Percentiles rank a stretch among this genome's conserved stretches.
Evolutionary conservation across 1,140 invertebrate genomes (phyloP).

Genomic region (Melitaea cinxia): DNA sequence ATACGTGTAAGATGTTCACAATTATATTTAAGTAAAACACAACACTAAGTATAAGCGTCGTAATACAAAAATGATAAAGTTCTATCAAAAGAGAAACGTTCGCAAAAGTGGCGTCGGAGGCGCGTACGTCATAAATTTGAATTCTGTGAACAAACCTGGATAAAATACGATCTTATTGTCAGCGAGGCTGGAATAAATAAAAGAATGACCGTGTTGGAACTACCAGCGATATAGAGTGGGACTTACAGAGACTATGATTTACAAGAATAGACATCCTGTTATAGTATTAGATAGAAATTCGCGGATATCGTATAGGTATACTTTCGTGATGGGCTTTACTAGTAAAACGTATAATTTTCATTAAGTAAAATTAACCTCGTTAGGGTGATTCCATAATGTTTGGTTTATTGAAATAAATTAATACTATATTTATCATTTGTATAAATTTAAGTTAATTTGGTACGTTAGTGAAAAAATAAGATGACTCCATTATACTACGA

Average conservation of each 20-base stretch:
- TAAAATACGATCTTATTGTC: constrained; percentile 75
- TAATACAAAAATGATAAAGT: constrained; percentile 7
- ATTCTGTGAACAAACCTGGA: constrained; percentile 62
- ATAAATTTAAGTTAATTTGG: too few relatives aligned
- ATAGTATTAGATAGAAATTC: background rate
- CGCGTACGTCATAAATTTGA: constrained; percentile 74
- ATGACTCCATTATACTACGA: too few relatives aligned
- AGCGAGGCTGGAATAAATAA: constrained; percentile 54
- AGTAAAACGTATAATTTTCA: too few relatives aligned
- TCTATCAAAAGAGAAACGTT: constrained; percentile 1
- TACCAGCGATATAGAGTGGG: constrained; percentile 31
- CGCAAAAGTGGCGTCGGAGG: constrained; percentile 49
- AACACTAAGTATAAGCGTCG: background rate
- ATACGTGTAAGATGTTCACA: constrained; percentile 8
- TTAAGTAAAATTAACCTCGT: too few relatives aligned
- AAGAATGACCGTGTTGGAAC: constrained; percentile 59
- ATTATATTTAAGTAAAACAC: constrained; percentile 8
- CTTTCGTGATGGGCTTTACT: too few relatives aligned
- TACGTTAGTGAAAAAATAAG: too few relatives aligned
- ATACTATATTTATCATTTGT: too few relatives aligned
- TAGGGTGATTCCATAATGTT: too few relatives aligned
- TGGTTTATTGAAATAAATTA: too few relatives aligned
- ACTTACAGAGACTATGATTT: constrained; percentile 1
- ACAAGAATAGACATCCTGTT: background rate
- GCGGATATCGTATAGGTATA: too few relatives aligned